Evolutionary conservation across 1,140 invertebrate genomes (phyloP).

Genomic region (Nautilus pompilius): DNA sequence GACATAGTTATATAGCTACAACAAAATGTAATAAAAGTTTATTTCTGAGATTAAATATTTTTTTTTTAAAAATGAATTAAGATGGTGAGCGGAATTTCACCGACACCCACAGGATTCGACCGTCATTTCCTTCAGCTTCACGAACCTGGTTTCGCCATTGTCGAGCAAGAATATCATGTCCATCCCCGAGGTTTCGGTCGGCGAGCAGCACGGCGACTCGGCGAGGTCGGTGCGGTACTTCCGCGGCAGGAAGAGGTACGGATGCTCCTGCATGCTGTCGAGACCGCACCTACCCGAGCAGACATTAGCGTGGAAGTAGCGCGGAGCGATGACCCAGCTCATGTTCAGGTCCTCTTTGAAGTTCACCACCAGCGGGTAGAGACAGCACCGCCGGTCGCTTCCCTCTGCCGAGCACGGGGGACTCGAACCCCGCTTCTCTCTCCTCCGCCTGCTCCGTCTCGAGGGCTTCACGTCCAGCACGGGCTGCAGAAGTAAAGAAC

Average conservation of each 20-base stretch:
- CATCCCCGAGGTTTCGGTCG: constrained; percentile 86
- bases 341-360: constrained; percentile 87
- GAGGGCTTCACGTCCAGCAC: too few relatives aligned
- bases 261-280: constrained; percentile 63
- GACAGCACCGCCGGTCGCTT: constrained; percentile 69
- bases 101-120: constrained; percentile 94
- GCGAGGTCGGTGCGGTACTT: constrained; percentile 71
- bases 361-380: constrained; percentile 84
- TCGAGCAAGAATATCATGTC: constrained; percentile 90
- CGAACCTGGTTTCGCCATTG: constrained; percentile 86
- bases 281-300: constrained; percentile 34
- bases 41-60: too few relatives aligned
- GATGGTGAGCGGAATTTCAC: too few relatives aligned
- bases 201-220: constrained; percentile 83
- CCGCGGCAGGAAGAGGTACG: too few relatives aligned
- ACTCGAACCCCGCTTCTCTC: constrained; percentile 54
- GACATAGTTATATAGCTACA: too few relatives aligned
- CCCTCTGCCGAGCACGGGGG: constrained; percentile 24
- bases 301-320: constrained; percentile 36
- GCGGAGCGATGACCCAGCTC: constrained; percentile 90
- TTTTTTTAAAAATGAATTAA: too few relatives aligned
- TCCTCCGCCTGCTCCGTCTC: constrained; percentile 53
- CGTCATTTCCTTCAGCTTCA: constrained; percentile 93
- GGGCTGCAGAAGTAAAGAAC: too few relatives aligned
- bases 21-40: too few relatives aligned